phyloP scores from a whole-genome alignment of 2,113 vertebrate species.

The Struthio camelus region DNA sequence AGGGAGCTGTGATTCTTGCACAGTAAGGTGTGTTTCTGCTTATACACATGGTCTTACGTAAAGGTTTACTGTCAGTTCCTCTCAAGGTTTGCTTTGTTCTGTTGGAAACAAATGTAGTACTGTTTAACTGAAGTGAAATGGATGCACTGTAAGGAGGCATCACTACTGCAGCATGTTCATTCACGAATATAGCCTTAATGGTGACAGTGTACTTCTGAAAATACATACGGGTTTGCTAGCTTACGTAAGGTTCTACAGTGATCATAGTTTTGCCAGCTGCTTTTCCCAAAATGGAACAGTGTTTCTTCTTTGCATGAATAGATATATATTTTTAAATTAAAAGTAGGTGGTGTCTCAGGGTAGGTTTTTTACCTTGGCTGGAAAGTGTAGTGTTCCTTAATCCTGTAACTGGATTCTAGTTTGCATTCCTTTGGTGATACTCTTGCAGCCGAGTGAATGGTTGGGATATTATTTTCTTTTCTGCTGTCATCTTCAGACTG shows the following conservation, averaged over 20 bases:
- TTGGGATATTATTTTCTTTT: no score
- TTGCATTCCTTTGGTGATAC: no score
- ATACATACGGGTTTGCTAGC: not conserved
- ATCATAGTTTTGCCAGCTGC: not conserved
- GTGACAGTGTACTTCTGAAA: not conserved
- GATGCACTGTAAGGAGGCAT: not conserved
- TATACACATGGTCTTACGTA: not conserved
- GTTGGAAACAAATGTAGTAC: not conserved
- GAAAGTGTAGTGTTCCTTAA: not conserved
- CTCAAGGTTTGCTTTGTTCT: not conserved
- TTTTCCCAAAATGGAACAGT: not conserved
- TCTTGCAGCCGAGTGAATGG: no score
- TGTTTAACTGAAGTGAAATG: not conserved
- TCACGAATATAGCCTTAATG: not conserved
- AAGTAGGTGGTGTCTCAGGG: not conserved
- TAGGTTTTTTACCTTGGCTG: not conserved
- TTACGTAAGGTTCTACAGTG: not conserved
- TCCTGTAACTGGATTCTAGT: no score
- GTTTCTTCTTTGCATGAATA: not conserved
- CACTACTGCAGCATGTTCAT: not conserved
- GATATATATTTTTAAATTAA: not conserved
- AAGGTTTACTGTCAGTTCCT: not conserved
- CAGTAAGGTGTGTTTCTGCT: not conserved
- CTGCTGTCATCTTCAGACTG: no score
- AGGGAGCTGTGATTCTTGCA: not conserved